Percentiles rank a stretch among this genome's conserved stretches.
Evolutionary conservation across 2,113 vertebrate species (phyloP).

Genomic region (Osmerus mordax): DNA sequence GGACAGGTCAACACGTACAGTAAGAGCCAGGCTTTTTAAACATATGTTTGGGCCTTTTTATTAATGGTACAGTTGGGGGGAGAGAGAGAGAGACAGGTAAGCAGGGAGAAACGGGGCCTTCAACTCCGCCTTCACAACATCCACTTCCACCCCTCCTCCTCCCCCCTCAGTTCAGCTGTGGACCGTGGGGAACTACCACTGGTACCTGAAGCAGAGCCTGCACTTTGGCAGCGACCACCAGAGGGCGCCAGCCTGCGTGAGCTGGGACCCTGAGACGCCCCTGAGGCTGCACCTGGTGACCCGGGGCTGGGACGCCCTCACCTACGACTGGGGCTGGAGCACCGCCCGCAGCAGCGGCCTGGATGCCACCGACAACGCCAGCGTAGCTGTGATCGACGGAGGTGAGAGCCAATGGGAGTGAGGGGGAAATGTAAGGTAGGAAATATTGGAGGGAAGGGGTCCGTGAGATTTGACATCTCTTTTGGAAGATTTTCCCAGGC

Average conservation of each 20-base stretch:
- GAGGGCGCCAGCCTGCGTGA: conserved; percentile 74
- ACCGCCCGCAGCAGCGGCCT: conserved; percentile 77
- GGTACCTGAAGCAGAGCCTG: conserved; percentile 96
- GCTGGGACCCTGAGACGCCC: conserved; percentile 81
- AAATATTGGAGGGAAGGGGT: too few species aligned
- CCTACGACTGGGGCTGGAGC: conserved; percentile 89
- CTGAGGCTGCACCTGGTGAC: conserved; percentile 80
- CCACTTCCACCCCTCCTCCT: neutral
- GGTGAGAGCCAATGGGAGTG: conserved; percentile 64
- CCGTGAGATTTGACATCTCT: too few species aligned
- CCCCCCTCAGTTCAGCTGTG: conserved; percentile 86
- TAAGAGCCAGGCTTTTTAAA: conserved; percentile 55
- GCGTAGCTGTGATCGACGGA: conserved; percentile 93
- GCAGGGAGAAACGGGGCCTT: too few species aligned
- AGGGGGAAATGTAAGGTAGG: neutral
- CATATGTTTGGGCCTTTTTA: too few species aligned
- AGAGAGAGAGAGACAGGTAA: too few species aligned
- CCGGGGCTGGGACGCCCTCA: conserved; percentile 76
- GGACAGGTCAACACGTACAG: conserved; percentile 67
- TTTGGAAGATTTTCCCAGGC: too few species aligned
- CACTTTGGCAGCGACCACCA: conserved; percentile 72
- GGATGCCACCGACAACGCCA: conserved; percentile 68
- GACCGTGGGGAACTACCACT: conserved; percentile 92
- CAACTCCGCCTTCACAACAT: too few species aligned
- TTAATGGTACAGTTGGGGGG: too few species aligned